A percentile compares a stretch with the other conserved stretches of the same genome.
Conservation (phyloP, 2,888 invertebrate genomes). For the Phrixothrix hirtus region DNA sequence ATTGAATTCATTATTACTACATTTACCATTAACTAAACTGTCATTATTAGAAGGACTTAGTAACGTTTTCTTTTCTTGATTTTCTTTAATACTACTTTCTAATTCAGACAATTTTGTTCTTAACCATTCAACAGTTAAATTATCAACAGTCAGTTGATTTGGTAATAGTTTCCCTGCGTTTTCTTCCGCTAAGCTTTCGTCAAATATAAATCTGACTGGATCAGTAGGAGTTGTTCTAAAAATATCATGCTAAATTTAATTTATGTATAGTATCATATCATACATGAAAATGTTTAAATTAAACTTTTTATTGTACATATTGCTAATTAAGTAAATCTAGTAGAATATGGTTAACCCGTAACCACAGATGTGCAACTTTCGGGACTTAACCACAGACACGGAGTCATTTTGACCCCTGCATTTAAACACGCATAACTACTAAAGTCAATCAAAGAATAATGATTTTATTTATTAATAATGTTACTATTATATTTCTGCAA, state of each 20-base stretch:
- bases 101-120: conserved; percentile 78
- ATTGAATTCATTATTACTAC: conserved; percentile 43
- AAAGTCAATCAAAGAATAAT: too few species aligned
- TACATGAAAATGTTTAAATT: too few species aligned
- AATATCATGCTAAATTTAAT: not conserved
- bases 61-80: conserved; percentile 66
- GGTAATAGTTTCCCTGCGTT: conserved; percentile 84
- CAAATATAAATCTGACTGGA: conserved; percentile 81
- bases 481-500: too few species aligned
- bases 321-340: too few species aligned
- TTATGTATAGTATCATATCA: too few species aligned
- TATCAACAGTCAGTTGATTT: conserved; percentile 89
- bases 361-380: too few species aligned
- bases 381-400: too few species aligned
- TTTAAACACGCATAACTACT: too few species aligned
- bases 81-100: conserved; percentile 77
- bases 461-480: too few species aligned
- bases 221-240: conserved; percentile 77
- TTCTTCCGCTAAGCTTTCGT: conserved; percentile 85
- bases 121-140: conserved; percentile 88
- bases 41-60: conserved; percentile 41
- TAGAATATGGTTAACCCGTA: too few species aligned
- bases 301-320: too few species aligned
- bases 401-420: too few species aligned
- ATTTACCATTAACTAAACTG: conserved; percentile 50